These are phyloP conservation scores for Campaea margaritaria DNA, from an alignment of 2,888 invertebrate genomes.

Conservation along the genomic window DNA sequence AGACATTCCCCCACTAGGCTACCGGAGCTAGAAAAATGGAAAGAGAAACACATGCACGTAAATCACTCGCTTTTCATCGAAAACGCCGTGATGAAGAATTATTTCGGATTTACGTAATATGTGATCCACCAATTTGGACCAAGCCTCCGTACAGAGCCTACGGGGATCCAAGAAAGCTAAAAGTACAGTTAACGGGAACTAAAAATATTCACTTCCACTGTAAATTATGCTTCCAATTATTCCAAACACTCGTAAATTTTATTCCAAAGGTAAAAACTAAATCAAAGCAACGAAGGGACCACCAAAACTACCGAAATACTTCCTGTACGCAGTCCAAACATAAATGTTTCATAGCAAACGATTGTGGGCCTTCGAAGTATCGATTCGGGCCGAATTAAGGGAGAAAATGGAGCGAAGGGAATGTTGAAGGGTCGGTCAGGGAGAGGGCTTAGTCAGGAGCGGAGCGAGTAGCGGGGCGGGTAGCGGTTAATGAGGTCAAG, in stretches of 20 bases:
- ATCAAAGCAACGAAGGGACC: conserved; percentile 13
- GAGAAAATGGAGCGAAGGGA: conserved; percentile 67
- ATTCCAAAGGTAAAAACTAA: conserved; percentile 9
- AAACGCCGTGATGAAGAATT: too few species aligned
- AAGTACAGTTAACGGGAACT: too few species aligned
- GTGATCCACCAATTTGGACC: too few species aligned
- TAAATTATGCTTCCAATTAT: too few species aligned
- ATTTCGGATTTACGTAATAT: too few species aligned
- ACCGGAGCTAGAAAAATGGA: too few species aligned
- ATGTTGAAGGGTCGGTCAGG: conserved; percentile 56
- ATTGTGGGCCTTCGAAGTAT: conserved; percentile 65
- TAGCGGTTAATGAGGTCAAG: conserved; percentile 3
- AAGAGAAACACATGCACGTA: too few species aligned
- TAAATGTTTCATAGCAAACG: conserved; percentile 64
- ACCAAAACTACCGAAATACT: conserved; percentile 5
- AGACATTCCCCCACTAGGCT: too few species aligned
- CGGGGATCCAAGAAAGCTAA: too few species aligned
- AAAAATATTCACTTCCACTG: too few species aligned
- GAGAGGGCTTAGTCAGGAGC: conserved; percentile 42
- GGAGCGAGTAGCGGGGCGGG: conserved; percentile 31
- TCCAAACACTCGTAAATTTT: background rate
- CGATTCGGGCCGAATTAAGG: conserved; percentile 69
- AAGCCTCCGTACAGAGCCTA: too few species aligned
- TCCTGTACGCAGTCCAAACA: conserved; percentile 24
- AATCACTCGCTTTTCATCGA: too few species aligned